Base-by-base conservation (phyloP, 2,113 vertebrate species). In the Hyla sarda region DNA sequence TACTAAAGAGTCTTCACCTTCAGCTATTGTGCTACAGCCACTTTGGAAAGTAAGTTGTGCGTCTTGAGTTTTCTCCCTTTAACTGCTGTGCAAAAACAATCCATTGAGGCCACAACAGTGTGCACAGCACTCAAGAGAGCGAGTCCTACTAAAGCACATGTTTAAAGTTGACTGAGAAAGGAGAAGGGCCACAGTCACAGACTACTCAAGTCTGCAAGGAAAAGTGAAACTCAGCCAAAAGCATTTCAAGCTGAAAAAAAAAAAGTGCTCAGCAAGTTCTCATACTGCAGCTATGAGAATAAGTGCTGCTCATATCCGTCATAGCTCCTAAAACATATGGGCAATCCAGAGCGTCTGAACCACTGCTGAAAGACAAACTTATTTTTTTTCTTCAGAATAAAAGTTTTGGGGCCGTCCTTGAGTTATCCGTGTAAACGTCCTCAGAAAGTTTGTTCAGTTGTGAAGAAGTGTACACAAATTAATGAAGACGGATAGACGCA, bases 91-190 rank as follows among this genome's bases (percentile, higher is more conserved):
- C 88, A 94, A 91, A 93, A 92, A 92, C 93, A 93, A 95, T 94
- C 95, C 96, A 96, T 92, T 93, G 93, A 95, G 95, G 94, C 95
- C 94, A 95, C 93, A 94, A 89, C 91, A 94, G 4, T 88, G 87
- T 71, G 89, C 92, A 92, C 91, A 88, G 91, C 90, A 91, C 92
- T 91, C 89, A 91, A 94, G 88, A 65, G 3, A 90, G 91, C 91
- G 91, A 91, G 90, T 92, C 92, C 88, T 84, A 89, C 90, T 91
- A 79, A 91, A 89, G 69, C 79, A 88, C 89, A 74, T 89, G 89
- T 93, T 91, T 88, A 90, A 90, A 92, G 87, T 50, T 89, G 92
- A 89, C 82, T 12, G 12, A 62, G 88, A 90, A 67, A 54, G 78
- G 82, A 0, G 89, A 88, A 75, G 23, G 83, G 80, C 77, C 72